Evolutionary conservation across 2,888 invertebrate genomes (phyloP).

Genomic region (Hemistola chrysoprasaria): DNA sequence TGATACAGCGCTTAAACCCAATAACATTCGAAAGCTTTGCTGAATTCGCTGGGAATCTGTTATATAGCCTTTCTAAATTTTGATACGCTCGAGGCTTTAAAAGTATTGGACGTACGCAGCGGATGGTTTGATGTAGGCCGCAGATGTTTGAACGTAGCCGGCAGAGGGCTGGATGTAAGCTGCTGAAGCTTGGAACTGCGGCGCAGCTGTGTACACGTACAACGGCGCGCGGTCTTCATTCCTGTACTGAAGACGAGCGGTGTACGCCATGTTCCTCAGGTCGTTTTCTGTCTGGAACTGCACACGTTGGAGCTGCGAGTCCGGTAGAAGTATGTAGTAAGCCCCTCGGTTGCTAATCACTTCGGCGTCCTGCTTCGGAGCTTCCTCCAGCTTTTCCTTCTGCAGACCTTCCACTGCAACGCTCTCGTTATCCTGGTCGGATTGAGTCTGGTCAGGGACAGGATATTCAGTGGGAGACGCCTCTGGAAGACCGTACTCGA

Average conservation of each 20-base stretch:
- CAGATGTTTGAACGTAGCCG: slow-evolving; percentile 55
- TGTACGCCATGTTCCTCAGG: slow-evolving; percentile 83
- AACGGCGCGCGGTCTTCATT: slow-evolving; percentile 84
- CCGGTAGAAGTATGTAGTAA: slow-evolving; percentile 85
- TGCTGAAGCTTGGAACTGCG: slow-evolving; percentile 53
- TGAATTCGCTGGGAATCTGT: no score
- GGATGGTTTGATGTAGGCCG: slow-evolving; percentile 22
- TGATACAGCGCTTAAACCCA: slow-evolving; percentile 6
- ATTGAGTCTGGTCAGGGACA: slow-evolving; percentile 31
- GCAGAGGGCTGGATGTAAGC: slow-evolving; percentile 18
- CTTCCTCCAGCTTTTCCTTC: slow-evolving; percentile 50
- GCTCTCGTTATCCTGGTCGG: slow-evolving; percentile 22
- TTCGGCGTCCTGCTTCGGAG: slow-evolving; percentile 53
- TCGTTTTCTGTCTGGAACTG: slow-evolving; percentile 81
- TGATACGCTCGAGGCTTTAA: slow-evolving; percentile 24
- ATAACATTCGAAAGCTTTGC: not conserved
- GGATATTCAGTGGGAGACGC: slow-evolving; percentile 33
- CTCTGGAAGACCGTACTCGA: slow-evolving; percentile 39
- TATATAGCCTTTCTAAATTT: not conserved
- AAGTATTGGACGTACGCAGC: slow-evolving; percentile 40
- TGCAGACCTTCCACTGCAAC: slow-evolving; percentile 36
- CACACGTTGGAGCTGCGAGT: slow-evolving; percentile 83
- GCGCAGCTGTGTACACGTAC: slow-evolving; percentile 80
- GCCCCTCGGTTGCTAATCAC: slow-evolving; percentile 74
- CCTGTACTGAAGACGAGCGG: slow-evolving; percentile 84